Conservation (phyloP, 2,797 vertebrate genomes). For the Fundulus diaphanus region DNA sequence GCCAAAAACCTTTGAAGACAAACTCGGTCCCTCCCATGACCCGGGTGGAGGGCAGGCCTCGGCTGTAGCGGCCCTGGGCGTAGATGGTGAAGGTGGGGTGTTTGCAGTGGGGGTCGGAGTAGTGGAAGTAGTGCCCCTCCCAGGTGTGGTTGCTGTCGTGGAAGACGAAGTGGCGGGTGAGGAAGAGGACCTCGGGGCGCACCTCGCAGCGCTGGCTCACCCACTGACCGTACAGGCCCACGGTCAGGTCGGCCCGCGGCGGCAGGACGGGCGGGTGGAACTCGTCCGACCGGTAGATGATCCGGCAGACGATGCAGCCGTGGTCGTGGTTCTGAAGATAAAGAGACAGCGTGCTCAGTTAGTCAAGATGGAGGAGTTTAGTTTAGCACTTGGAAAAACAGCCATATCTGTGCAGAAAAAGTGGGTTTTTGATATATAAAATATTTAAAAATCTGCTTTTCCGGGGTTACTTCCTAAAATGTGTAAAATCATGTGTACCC, state of each 20-base stretch:
- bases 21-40: constrained; percentile 95
- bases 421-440: neutral
- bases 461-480: neutral
- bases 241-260: constrained; percentile 87
- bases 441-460: neutral
- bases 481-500: neutral
- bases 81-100: constrained; percentile 97
- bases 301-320: constrained; percentile 87
- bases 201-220: constrained; percentile 97
- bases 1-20: constrained; percentile 91
- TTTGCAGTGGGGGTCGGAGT: constrained; percentile 94
- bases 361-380: neutral
- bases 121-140: constrained; percentile 98
- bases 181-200: constrained; percentile 95
- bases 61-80: constrained; percentile 93
- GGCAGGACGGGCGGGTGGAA: constrained; percentile 91
- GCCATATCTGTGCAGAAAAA: neutral
- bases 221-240: constrained; percentile 94
- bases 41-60: constrained; percentile 87
- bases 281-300: constrained; percentile 91
- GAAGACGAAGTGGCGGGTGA: constrained; percentile 96
- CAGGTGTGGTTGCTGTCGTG: constrained; percentile 96
- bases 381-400: neutral
- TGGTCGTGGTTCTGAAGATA: constrained; percentile 87
- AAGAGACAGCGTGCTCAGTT: neutral